Evolutionary conservation across 2,113 vertebrate genomes (phyloP).

Genomic region (Lepidothrix coronata): DNA sequence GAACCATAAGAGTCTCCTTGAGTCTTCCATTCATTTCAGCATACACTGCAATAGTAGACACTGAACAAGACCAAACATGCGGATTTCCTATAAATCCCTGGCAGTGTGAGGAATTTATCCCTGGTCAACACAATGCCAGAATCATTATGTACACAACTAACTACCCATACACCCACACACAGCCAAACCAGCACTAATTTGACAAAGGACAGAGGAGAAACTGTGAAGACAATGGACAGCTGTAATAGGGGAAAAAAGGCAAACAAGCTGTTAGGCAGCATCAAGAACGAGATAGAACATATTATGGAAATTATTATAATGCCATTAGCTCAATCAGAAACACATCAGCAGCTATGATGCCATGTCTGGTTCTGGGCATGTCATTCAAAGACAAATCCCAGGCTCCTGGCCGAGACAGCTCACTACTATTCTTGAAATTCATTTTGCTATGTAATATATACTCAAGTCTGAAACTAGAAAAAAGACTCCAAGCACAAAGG

Average conservation of each 20-base stretch:
- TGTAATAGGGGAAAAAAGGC: not conserved
- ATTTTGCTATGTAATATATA: not conserved
- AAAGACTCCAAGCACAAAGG: not conserved
- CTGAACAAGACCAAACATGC: rapidly evolving
- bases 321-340: conserved; percentile 41
- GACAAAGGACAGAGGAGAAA: not conserved
- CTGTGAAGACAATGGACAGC: not conserved
- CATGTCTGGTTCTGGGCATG: conserved; percentile 11
- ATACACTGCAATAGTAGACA: not conserved
- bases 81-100: not conserved
- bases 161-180: not conserved
- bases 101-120: not conserved
- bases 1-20: not conserved
- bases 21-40: not conserved
- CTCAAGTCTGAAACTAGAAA: not conserved
- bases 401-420: not conserved
- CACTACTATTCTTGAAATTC: not conserved
- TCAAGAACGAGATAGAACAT: not conserved
- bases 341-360: conserved; percentile 17
- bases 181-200: not conserved
- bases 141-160: not conserved
- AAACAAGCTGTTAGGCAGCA: not conserved
- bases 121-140: not conserved
- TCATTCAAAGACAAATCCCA: conserved; percentile 18
- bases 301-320: conserved; percentile 38